Conservation (phyloP, 2,888 invertebrate genomes). For the Norana najaformis region DNA sequence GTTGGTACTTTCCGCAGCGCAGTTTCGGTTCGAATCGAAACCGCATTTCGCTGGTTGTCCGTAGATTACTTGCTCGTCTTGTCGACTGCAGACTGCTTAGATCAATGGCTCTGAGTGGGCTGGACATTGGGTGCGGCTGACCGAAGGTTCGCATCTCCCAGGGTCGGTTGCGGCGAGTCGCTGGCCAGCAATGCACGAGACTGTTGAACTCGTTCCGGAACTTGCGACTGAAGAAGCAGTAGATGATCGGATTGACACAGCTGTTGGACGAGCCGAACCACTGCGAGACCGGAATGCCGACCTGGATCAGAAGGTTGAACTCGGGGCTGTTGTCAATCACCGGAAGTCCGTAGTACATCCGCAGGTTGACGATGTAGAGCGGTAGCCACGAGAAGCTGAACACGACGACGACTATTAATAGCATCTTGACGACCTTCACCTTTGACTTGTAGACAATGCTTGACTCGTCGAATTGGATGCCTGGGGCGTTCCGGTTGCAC, state of each 20-base stretch:
- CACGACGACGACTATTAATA: constrained; percentile 87
- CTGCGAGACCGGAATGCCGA: constrained; percentile 81
- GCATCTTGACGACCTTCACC: constrained; percentile 91
- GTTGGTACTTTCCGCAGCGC: not conserved
- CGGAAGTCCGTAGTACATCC: constrained; percentile 77
- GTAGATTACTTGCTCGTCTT: not conserved
- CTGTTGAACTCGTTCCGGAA: constrained; percentile 38
- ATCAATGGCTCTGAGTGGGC: not conserved
- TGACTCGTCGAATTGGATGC: constrained; percentile 71
- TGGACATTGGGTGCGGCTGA: not conserved
- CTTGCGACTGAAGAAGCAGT: constrained; percentile 76
- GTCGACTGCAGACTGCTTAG: not conserved
- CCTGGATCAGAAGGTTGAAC: not conserved
- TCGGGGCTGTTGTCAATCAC: not conserved
- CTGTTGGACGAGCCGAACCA: constrained; percentile 92
- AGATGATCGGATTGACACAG: constrained; percentile 91
- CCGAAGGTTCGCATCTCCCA: not conserved
- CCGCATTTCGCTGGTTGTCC: not conserved
- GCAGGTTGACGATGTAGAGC: constrained; percentile 83
- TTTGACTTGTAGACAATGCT: constrained; percentile 75
- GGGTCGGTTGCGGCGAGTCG: not conserved
- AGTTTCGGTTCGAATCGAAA: not conserved
- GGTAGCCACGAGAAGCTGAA: constrained; percentile 92
- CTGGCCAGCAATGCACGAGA: not conserved
- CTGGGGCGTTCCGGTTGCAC: constrained; percentile 83